Conservation (phyloP, 2,888 invertebrate genomes). For the Drosophila rubida region DNA sequence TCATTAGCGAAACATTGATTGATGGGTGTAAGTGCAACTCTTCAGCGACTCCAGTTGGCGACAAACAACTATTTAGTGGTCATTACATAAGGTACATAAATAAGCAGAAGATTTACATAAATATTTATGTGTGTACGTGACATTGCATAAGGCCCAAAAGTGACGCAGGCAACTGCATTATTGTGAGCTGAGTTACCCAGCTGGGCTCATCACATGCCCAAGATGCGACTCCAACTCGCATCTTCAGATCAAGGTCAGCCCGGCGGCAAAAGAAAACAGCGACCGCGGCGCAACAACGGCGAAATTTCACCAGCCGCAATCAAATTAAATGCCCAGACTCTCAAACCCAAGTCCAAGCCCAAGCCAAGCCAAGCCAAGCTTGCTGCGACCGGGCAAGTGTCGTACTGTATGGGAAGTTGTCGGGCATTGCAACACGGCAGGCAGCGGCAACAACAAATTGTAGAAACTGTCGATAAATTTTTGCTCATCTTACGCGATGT, state of each 20-base stretch:
- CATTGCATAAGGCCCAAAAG: constrained; percentile 64
- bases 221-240: constrained; percentile 38
- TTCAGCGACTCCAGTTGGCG: constrained; percentile 18
- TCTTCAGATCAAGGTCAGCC: constrained; percentile 67
- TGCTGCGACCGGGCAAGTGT: constrained; percentile 9
- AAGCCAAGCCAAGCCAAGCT: constrained; percentile 1
- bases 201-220: constrained; percentile 23
- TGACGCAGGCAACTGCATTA: constrained; percentile 53
- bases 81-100: constrained; percentile 64
- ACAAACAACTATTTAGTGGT: constrained; percentile 44
- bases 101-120: constrained; percentile 62
- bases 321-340: constrained; percentile 37
- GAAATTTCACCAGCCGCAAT: constrained; percentile 69
- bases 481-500: constrained; percentile 2
- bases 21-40: constrained; percentile 26
- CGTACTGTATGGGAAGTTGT: constrained; percentile 33
- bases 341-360: constrained; percentile 23
- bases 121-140: constrained; percentile 58
- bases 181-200: constrained; percentile 35
- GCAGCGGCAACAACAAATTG: neutral
- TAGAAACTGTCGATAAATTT: constrained; percentile 37
- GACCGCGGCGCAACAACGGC: constrained; percentile 27
- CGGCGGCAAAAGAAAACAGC: constrained; percentile 40
- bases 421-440: constrained; percentile 52
- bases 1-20: constrained; percentile 18